These are phyloP conservation scores for Chanos chanos DNA, from an alignment of 2,797 vertebrate species.

Conservation along the genomic window DNA sequence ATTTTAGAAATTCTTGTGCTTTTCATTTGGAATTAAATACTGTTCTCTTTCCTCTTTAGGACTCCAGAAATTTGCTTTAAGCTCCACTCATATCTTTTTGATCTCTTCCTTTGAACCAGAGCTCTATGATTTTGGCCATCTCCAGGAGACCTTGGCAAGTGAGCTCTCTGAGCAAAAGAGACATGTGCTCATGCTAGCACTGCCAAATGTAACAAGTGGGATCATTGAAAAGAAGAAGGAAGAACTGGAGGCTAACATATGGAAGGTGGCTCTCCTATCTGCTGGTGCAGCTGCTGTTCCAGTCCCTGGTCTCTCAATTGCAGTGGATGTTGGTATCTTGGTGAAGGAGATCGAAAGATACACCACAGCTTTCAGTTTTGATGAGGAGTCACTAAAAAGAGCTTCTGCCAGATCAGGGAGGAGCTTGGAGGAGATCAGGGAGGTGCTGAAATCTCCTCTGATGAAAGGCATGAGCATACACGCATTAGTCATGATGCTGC, in stretches of 20 bases:
- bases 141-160: slow-evolving; percentile 62
- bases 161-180: slow-evolving; percentile 64
- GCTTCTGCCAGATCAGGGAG: slow-evolving; percentile 60
- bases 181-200: slow-evolving; percentile 53
- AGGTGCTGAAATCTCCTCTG: slow-evolving; percentile 17
- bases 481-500: slow-evolving; percentile 3
- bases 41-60: too few species aligned
- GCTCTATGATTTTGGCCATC: slow-evolving; percentile 59
- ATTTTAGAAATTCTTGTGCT: too few species aligned
- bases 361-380: slow-evolving; percentile 62
- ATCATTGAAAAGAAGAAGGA: slow-evolving; percentile 43
- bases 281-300: slow-evolving; percentile 31
- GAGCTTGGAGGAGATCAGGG: slow-evolving; percentile 55
- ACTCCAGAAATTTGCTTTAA: too few species aligned
- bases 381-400: slow-evolving; percentile 57
- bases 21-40: too few species aligned
- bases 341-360: slow-evolving; percentile 53
- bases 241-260: slow-evolving; percentile 25
- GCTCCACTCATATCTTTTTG: slow-evolving; percentile 59
- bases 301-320: slow-evolving; percentile 55
- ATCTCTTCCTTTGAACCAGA: slow-evolving; percentile 56
- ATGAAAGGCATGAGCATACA: slow-evolving; percentile 21
- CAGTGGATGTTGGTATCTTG: slow-evolving; percentile 57
- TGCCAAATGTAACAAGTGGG: slow-evolving; percentile 42
- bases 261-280: slow-evolving; percentile 32